Percentiles rank a stretch among this genome's conserved stretches.
phyloP scores from a whole-genome alignment of 2,113 vertebrate species.

The Saguinus imperator region DNA sequence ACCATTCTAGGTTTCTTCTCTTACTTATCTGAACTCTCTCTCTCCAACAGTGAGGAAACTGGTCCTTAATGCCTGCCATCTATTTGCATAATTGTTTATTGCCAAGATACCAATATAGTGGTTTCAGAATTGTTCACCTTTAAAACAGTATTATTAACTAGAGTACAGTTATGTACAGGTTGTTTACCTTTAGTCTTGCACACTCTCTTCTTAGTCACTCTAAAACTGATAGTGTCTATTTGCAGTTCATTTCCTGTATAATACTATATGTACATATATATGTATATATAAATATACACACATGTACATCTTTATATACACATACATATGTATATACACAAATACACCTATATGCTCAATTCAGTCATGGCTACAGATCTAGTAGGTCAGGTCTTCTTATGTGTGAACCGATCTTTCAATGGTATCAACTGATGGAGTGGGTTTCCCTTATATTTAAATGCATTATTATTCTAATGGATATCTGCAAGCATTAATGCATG shows the following conservation, averaged over 20 bases:
- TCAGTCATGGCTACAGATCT: background rate
- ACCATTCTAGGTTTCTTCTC: background rate
- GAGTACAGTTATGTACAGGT: background rate
- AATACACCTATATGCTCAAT: no score
- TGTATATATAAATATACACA: no score
- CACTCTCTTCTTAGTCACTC: no score
- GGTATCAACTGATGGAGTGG: rapidly evolving
- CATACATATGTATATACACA: no score
- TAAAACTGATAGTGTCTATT: no score
- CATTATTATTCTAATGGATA: background rate
- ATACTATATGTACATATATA: no score
- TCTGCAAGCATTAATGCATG: background rate
- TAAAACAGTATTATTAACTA: background rate
- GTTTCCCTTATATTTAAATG: background rate
- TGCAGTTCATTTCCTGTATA: no score
- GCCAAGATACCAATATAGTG: background rate
- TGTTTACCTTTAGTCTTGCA: background rate
- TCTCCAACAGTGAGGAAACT: background rate
- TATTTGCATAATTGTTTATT: background rate
- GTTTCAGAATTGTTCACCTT: background rate
- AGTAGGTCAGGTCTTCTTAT: background rate
- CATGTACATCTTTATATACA: no score
- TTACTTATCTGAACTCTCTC: background rate
- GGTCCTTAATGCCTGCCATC: background rate
- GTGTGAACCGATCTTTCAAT: background rate